Conservation (phyloP, 2,888 invertebrate genomes). For the Diadromus collaris region DNA sequence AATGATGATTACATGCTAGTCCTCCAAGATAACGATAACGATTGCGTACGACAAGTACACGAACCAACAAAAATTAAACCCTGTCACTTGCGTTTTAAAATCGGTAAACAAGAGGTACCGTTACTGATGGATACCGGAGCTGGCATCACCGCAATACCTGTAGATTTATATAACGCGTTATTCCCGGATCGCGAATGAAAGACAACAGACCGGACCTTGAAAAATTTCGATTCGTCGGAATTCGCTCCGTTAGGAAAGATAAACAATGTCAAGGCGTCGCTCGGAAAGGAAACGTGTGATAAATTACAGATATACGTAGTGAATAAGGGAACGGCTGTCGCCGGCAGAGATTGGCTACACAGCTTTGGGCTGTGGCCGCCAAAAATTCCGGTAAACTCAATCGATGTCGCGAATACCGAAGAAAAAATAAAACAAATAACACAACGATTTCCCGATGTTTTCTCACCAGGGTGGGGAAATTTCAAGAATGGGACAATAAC, state of each 20-base stretch:
- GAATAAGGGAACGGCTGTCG: constrained; percentile 14
- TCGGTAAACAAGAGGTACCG: neutral
- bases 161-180: neutral
- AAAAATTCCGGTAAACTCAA: constrained; percentile 3
- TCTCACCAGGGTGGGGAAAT: constrained; percentile 19
- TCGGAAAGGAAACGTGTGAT: neutral
- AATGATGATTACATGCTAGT: neutral
- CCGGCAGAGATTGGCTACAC: constrained; percentile 17
- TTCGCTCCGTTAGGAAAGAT: neutral
- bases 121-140: constrained; percentile 11
- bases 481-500: constrained; percentile 6
- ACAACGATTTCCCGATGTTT: neutral
- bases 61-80: neutral
- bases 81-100: neutral
- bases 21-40: neutral
- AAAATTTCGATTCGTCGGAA: constrained; percentile 8
- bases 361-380: constrained; percentile 22
- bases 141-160: constrained; percentile 11
- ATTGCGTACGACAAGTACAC: neutral
- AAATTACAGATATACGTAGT: constrained; percentile 24
- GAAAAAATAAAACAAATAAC: neutral
- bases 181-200: neutral
- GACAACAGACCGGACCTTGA: neutral
- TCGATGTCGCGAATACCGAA: neutral
- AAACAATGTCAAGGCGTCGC: neutral